phyloP scores from a whole-genome alignment of 2,113 vertebrate genomes.

The Chamaea fasciata region DNA sequence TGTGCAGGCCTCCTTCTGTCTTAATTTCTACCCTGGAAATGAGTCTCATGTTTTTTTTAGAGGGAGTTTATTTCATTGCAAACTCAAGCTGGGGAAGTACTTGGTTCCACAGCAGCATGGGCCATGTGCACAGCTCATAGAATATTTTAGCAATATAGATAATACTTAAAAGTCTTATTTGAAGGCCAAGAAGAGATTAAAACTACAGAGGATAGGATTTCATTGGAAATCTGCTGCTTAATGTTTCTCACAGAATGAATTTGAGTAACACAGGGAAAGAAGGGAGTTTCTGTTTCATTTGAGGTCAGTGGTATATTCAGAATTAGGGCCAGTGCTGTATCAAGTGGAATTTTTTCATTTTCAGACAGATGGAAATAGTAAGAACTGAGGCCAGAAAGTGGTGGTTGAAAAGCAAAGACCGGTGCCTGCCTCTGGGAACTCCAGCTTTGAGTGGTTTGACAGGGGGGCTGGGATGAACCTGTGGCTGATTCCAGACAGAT shows the following conservation, averaged over 20 bases:
- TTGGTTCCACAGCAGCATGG: not conserved
- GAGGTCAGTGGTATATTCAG: not conserved
- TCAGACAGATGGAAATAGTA: not conserved
- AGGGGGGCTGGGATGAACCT: not conserved
- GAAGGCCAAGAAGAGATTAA: slow-evolving; percentile 39
- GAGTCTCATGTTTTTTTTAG: not conserved
- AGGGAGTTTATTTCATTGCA: not conserved
- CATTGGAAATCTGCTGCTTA: slow-evolving; percentile 17
- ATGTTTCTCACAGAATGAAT: not conserved
- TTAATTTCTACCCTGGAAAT: not conserved
- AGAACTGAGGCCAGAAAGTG: not conserved
- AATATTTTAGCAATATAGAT: slow-evolving; percentile 32
- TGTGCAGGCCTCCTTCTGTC: not conserved
- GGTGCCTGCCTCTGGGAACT: not conserved
- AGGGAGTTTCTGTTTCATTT: not conserved
- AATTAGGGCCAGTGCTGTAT: not conserved
- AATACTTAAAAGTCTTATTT: slow-evolving; percentile 39
- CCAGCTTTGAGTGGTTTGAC: not conserved
- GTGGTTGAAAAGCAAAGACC: not conserved
- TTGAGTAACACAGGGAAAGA: not conserved
- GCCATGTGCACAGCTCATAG: not conserved
- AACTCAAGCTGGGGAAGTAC: not conserved
- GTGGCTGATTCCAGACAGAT: not conserved
- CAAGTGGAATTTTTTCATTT: not conserved
- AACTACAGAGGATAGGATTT: slow-evolving; percentile 44